Evolutionary conservation across 2,113 vertebrate species (phyloP).

Genomic region (Prunella fulvescens): DNA sequence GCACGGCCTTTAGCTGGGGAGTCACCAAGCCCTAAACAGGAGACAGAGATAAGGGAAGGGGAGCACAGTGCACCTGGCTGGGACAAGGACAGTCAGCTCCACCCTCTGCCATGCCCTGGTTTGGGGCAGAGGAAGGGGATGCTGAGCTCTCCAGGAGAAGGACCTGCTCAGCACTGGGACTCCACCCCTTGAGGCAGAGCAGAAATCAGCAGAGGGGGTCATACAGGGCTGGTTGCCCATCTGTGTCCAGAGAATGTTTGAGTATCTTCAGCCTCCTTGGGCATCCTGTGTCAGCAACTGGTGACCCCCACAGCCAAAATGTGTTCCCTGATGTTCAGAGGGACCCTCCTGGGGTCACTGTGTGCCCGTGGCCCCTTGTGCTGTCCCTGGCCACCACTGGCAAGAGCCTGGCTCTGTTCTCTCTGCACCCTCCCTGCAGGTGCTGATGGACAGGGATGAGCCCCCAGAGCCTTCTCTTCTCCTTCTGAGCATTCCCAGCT

Average conservation of each 20-base stretch:
- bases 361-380: background rate
- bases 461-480: background rate
- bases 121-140: background rate
- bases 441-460: background rate
- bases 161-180: background rate
- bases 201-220: background rate
- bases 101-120: background rate
- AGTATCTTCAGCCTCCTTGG: background rate
- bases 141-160: background rate
- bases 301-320: background rate
- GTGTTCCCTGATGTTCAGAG: background rate
- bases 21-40: background rate
- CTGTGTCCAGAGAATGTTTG: accelerated
- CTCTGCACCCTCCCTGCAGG: background rate
- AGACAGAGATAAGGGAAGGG: background rate
- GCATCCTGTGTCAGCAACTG: accelerated
- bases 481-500: background rate
- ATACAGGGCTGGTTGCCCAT: background rate
- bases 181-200: background rate
- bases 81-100: background rate
- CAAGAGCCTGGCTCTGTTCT: background rate
- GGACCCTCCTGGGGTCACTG: background rate
- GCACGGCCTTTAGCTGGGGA: background rate
- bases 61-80: background rate
- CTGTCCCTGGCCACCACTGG: background rate